Evolutionary conservation across 2,888 invertebrate species (phyloP).

Genomic region (Thecocarcelia acutangulata): DNA sequence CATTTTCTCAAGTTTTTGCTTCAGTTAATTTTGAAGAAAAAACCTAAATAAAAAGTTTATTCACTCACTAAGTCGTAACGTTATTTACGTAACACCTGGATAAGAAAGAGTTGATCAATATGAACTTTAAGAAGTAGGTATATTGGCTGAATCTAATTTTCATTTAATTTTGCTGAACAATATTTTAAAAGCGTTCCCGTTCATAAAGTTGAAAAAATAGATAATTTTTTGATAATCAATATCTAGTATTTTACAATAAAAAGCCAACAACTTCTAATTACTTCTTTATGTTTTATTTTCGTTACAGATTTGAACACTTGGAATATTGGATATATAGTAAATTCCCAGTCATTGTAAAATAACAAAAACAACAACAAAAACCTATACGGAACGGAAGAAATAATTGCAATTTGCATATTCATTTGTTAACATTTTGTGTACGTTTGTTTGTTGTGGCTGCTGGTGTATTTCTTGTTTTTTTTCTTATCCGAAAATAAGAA

Average conservation of each 20-base stretch:
- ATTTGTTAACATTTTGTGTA: slow-evolving; percentile 72
- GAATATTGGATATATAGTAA: slow-evolving; percentile 46
- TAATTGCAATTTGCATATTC: slow-evolving; percentile 76
- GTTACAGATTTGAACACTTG: slow-evolving; percentile 73
- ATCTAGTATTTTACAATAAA: not conserved
- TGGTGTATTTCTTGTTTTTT: slow-evolving; percentile 1
- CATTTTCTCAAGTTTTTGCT: too few relatives aligned
- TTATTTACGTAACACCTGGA: too few relatives aligned
- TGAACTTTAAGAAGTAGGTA: too few relatives aligned
- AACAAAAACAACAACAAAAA: slow-evolving; percentile 25
- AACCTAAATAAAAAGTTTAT: too few relatives aligned
- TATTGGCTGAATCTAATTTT: too few relatives aligned
- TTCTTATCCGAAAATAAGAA: slow-evolving; percentile 59
- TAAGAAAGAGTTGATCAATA: too few relatives aligned
- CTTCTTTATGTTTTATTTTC: slow-evolving; percentile 59
- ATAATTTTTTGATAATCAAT: too few relatives aligned
- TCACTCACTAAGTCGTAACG: too few relatives aligned
- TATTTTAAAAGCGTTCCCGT: too few relatives aligned
- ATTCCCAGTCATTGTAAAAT: slow-evolving; percentile 56
- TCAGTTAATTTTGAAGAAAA: too few relatives aligned
- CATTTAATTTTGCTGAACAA: too few relatives aligned
- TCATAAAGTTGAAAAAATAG: too few relatives aligned
- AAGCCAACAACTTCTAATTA: slow-evolving; percentile 49
- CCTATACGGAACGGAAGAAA: slow-evolving; percentile 46
- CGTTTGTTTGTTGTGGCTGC: slow-evolving; percentile 15